These are phyloP conservation scores for Limulus polyphemus DNA, from an alignment of 2,888 invertebrate genomes.

Conservation along the genomic window DNA sequence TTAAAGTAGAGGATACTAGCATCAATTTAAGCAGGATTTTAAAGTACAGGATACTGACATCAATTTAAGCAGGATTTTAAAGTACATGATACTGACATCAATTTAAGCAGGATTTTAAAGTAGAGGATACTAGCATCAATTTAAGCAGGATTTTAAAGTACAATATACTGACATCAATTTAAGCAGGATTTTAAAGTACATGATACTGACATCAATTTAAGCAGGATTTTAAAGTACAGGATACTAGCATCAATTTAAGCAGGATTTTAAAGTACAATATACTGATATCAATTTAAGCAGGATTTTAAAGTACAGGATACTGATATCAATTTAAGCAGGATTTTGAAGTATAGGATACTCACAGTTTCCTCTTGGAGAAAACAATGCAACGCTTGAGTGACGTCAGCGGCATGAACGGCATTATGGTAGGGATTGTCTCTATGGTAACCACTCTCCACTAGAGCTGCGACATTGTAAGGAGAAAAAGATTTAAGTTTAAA, in stretches of 20 bases:
- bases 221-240: too few relatives aligned
- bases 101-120: not conserved
- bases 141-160: too few relatives aligned
- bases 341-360: not conserved
- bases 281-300: not conserved
- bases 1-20: too few relatives aligned
- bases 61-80: not conserved
- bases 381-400: conserved; percentile 79
- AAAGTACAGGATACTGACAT: not conserved
- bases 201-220: too few relatives aligned
- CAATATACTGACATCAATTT: too few relatives aligned
- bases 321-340: not conserved
- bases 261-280: not conserved
- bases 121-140: not conserved
- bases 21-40: not conserved
- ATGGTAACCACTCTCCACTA: conserved; percentile 78
- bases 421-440: conserved; percentile 82
- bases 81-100: not conserved
- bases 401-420: conserved; percentile 77
- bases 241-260: not conserved
- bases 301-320: not conserved
- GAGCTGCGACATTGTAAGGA: conserved; percentile 39
- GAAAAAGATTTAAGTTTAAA: too few relatives aligned
- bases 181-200: too few relatives aligned
- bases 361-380: conserved; percentile 59